Evolutionary conservation across 2,797 vertebrate genomes (phyloP).

Genomic region (Paguma larvata): DNA sequence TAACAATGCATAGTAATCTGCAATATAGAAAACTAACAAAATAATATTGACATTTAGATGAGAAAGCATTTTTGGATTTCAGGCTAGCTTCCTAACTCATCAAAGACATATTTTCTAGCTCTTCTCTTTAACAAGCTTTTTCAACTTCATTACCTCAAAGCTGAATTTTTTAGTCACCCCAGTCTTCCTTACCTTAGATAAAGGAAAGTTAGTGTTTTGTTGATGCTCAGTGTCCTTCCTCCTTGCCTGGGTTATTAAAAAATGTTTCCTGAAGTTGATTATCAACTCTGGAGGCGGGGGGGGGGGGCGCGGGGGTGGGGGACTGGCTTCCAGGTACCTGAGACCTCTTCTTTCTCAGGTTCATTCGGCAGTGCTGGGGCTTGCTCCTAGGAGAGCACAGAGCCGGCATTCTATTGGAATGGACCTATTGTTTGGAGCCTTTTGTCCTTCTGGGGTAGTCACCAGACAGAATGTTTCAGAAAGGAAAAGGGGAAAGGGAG

Average conservation of each 20-base stretch:
- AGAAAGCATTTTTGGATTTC: neutral
- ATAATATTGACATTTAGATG: neutral
- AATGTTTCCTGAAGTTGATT: neutral
- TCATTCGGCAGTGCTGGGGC: neutral
- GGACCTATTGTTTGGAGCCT: neutral
- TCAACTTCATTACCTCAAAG: neutral
- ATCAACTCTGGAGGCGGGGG: neutral
- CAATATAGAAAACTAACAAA: neutral
- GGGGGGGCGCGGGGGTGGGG: no score
- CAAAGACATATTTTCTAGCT: neutral
- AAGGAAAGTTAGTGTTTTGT: neutral
- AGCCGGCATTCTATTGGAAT: neutral
- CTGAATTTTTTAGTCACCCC: neutral
- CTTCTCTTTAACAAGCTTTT: neutral
- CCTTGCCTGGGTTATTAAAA: neutral
- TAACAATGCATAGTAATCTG: neutral
- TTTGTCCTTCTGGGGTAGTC: neutral
- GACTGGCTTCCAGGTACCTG: neutral
- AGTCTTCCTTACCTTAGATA: conserved; percentile 26
- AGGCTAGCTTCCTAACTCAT: neutral
- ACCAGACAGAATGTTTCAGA: conserved; percentile 15
- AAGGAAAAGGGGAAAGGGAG: conserved; percentile 36
- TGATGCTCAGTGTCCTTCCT: conserved; percentile 54
- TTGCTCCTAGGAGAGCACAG: neutral
- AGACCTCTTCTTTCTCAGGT: conserved; percentile 33